Percentiles rank a stretch among this genome's conserved stretches.
These are phyloP conservation scores for Zapus hudsonius DNA, from an alignment of 2,113 vertebrate genomes.

Conservation along the genomic window DNA sequence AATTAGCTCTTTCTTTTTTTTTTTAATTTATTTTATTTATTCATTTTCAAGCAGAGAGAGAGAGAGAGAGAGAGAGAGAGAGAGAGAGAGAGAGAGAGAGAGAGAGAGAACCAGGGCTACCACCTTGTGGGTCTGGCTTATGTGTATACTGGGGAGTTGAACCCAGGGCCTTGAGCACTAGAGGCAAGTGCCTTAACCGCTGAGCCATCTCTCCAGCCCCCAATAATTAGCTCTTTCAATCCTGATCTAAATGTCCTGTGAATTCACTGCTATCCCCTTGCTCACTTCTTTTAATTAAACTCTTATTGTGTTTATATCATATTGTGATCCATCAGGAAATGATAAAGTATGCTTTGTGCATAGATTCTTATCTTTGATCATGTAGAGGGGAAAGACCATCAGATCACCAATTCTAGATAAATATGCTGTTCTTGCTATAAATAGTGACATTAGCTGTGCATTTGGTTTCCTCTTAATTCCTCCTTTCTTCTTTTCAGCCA, in stretches of 20 bases:
- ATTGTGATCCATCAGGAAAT: slow-evolving; percentile 54
- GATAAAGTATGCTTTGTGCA: slow-evolving; percentile 48
- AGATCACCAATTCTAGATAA: slow-evolving; percentile 36
- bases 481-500: background rate
- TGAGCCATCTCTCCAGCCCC: too few relatives aligned
- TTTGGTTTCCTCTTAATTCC: slow-evolving; percentile 7
- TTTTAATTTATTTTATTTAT: too few relatives aligned
- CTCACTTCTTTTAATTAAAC: slow-evolving; percentile 46
- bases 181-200: too few relatives aligned
- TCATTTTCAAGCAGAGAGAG: too few relatives aligned
- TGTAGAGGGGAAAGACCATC: background rate
- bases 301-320: slow-evolving; percentile 57
- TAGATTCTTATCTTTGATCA: slow-evolving; percentile 46
- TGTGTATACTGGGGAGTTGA: too few relatives aligned
- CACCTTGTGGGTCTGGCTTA: too few relatives aligned
- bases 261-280: slow-evolving; percentile 33
- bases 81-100: too few relatives aligned
- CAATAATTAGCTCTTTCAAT: too few relatives aligned
- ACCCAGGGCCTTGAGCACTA: too few relatives aligned
- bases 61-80: too few relatives aligned
- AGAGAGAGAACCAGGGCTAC: too few relatives aligned
- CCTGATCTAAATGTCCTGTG: slow-evolving; percentile 33
- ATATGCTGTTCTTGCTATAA: slow-evolving; percentile 30
- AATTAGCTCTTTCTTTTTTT: slow-evolving; percentile 15
- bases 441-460: slow-evolving; percentile 14